A percentile compares a stretch with the other conserved stretches of the same genome.
phyloP scores from a whole-genome alignment of 2,113 vertebrate species.

The Lichenostomus cassidix region DNA sequence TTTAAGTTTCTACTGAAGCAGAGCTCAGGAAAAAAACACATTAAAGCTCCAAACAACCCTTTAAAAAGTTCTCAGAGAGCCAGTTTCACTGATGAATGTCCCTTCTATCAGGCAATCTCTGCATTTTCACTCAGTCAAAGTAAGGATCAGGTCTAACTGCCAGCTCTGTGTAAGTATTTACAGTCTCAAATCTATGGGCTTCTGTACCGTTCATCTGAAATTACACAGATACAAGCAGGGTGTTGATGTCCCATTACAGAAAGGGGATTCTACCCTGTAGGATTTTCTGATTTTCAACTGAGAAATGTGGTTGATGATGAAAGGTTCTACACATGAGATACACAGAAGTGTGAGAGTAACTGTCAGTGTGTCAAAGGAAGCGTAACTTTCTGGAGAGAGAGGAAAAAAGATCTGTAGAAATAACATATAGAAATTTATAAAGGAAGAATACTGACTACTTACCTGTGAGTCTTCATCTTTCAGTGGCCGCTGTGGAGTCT shows the following conservation, averaged over 20 bases:
- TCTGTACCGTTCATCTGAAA: neutral
- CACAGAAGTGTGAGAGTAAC: neutral
- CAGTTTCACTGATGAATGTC: neutral
- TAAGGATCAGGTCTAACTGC: neutral
- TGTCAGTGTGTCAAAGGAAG: neutral
- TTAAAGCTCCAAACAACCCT: neutral
- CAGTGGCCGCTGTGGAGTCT: slow-evolving; percentile 74
- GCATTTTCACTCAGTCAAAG: neutral
- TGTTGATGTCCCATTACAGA: fast-evolving
- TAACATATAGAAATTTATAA: neutral
- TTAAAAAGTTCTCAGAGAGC: neutral
- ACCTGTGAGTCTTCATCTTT: slow-evolving; percentile 90
- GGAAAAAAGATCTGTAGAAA: neutral
- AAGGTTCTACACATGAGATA: neutral
- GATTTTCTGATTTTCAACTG: neutral
- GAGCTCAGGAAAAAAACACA: neutral
- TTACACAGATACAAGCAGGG: neutral
- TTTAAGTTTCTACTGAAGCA: neutral
- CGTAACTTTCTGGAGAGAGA: neutral
- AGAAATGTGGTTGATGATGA: neutral
- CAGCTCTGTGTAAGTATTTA: neutral
- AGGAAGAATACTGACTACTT: slow-evolving; percentile 30
- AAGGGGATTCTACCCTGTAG: neutral
- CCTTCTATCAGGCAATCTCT: neutral
- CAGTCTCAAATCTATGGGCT: neutral